Percentiles rank a stretch among this genome's conserved stretches.
Conservation (phyloP, 2,888 invertebrate genomes). For the Drosophila nr. perissopoda region DNA sequence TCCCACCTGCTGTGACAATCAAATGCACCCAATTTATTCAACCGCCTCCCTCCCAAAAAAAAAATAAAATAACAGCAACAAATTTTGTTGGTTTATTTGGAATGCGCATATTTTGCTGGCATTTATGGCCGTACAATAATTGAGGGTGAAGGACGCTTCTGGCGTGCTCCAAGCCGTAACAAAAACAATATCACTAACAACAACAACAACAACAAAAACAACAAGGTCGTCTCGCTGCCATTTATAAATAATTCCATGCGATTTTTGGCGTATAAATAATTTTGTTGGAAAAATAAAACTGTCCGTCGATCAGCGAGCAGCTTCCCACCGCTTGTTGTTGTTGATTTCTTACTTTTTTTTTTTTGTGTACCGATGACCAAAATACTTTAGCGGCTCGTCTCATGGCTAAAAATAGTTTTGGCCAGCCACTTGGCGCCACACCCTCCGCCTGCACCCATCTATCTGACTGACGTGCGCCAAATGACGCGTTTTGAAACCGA, state of each 20-base stretch:
- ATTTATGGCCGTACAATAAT: constrained; percentile 61
- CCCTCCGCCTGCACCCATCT: constrained; percentile 1
- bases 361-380: constrained; percentile 68
- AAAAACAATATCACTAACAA: constrained; percentile 29
- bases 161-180: constrained; percentile 66
- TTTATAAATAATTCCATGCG: constrained; percentile 74
- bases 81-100: constrained; percentile 37
- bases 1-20: constrained; percentile 32
- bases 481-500: constrained; percentile 66
- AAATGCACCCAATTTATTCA: constrained; percentile 20
- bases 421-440: constrained; percentile 47
- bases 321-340: constrained; percentile 29
- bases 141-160: constrained; percentile 77
- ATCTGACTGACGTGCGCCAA: constrained; percentile 70
- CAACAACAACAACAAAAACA: constrained; percentile 25
- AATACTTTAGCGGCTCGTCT: constrained; percentile 75
- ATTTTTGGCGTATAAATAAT: constrained; percentile 74
- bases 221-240: constrained; percentile 74
- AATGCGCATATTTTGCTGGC: constrained; percentile 58
- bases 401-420: constrained; percentile 70
- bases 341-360: neutral
- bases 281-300: constrained; percentile 71
- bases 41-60: neutral
- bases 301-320: constrained; percentile 43
- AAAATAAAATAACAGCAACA: neutral